These are phyloP conservation scores for Hycleus phaleratus DNA, from an alignment of 1,140 invertebrate genomes.

Conservation along the genomic window DNA sequence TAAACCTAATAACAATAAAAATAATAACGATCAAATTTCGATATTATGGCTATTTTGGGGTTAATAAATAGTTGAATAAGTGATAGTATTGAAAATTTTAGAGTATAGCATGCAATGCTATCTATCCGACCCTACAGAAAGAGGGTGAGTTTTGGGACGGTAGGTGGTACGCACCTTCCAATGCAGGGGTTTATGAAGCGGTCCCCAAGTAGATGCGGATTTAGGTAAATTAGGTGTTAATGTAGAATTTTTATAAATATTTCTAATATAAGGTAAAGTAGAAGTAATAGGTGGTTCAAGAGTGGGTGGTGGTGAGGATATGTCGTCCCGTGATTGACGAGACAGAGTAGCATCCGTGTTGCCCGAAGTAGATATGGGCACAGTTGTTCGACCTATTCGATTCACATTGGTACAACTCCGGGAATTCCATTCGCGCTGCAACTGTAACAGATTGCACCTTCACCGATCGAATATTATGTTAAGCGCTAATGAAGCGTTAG, in stretches of 20 bases:
- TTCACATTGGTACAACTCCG: constrained; percentile 41
- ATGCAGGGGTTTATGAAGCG: constrained; percentile 57
- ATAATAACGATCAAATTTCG: too few species aligned
- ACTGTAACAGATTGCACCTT: constrained; percentile 41
- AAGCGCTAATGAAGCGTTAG: constrained; percentile 20
- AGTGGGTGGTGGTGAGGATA: constrained; percentile 31
- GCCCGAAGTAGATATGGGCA: constrained; percentile 38
- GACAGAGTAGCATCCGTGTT: constrained; percentile 42
- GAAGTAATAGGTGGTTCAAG: constrained; percentile 39
- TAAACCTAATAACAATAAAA: too few species aligned
- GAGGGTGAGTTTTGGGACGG: constrained; percentile 13
- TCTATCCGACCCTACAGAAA: too few species aligned
- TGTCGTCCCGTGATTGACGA: constrained; percentile 26
- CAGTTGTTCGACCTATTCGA: constrained; percentile 35
- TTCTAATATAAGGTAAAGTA: constrained; percentile 50
- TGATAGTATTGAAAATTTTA: too few species aligned
- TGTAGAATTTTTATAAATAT: constrained; percentile 45
- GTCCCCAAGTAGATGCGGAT: constrained; percentile 57
- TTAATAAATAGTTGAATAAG: too few species aligned
- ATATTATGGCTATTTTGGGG: too few species aligned
- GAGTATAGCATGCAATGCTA: too few species aligned
- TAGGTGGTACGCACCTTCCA: constrained; percentile 55
- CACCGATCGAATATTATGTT: constrained; percentile 21
- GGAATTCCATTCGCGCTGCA: constrained; percentile 43
- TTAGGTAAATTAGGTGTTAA: constrained; percentile 54